Evolutionary conservation across 2,113 vertebrate genomes (phyloP).

Genomic region (Ammodytes marinus): DNA sequence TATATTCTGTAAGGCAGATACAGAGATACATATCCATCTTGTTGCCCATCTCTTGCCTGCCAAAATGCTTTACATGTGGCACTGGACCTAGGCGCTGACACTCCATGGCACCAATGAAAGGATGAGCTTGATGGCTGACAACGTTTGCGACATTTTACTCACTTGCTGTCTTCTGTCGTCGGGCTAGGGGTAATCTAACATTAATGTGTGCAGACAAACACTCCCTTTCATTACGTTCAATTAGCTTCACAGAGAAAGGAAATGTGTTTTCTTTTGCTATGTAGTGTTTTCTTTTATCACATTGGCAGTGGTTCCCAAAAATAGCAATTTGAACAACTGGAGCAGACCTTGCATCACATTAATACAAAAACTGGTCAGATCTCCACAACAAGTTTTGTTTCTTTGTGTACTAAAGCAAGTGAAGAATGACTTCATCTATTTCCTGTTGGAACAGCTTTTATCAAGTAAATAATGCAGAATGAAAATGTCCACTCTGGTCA

Average conservation of each 20-base stretch:
- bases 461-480: constrained; percentile 14
- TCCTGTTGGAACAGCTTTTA: constrained; percentile 9
- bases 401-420: constrained; percentile 2
- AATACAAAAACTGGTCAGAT: constrained; percentile 15
- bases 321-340: constrained; percentile 40
- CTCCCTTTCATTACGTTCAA: constrained; percentile 37
- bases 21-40: constrained; percentile 34
- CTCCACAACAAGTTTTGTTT: constrained; percentile 5
- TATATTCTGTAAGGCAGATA: constrained; percentile 25
- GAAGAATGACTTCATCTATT: not conserved
- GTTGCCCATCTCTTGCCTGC: constrained; percentile 43
- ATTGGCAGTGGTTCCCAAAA: constrained; percentile 30
- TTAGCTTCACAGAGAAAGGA: constrained; percentile 49
- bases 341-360: constrained; percentile 44
- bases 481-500: constrained; percentile 2
- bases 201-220: constrained; percentile 20
- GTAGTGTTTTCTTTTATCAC: constrained; percentile 49
- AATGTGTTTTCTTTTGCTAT: constrained; percentile 28
- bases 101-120: constrained; percentile 8
- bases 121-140: constrained; percentile 44
- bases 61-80: constrained; percentile 46
- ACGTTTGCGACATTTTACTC: constrained; percentile 35
- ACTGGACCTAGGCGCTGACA: constrained; percentile 32
- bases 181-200: constrained; percentile 31
- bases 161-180: constrained; percentile 40